Evolutionary conservation across 2,113 vertebrate species (phyloP), one percentile per base, ranked within the genome.

Genomic region (Centropristis striata): DNA sequence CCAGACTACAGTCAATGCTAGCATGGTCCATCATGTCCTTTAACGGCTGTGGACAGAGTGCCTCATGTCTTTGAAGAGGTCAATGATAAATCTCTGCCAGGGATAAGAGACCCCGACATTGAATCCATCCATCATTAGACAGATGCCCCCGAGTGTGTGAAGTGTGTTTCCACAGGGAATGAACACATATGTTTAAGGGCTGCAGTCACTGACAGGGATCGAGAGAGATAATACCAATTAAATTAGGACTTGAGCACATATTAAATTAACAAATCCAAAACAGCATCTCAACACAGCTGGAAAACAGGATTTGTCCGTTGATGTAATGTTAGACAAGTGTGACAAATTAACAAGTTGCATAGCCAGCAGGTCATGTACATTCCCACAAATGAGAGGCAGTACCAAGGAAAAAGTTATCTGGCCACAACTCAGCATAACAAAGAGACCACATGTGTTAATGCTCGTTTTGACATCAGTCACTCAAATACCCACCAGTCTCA

Each of bases 281-380:
- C 63, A 69, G n/a, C 41, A 59, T 49, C 77, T 51, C 8, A 1
- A 47, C 66, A 81, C 49, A 37, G 57, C 37, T 49, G 15, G 39
- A 76, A 78, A 80, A 27, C 16, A 28, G 14, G 2, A 50, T 41
- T 5, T 23, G 37, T 55, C 23, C 59, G 50, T 78, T 73, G 18
- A 58, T 69, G 60, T 82, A 80, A 86, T 44, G 39, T 65, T n/a
- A 81, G 81, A 85, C 68, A 90, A 79, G 67, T 86, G 84, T 86
- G 78, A 83, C 78, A 84, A 79, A 87, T 90, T 75, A 88, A 86
- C 77, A 84, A 60, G 75, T 76, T 28, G 70, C 13, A 12, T 3
- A 13, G 61, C 63, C 61, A 61, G 37, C 44, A 25, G 47, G 28
- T 53, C 75, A 69, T 67, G 57, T 59, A 21, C 28, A 84, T 42